Evolutionary conservation across 1,140 invertebrate species (phyloP).

Genomic region (Apis florea): DNA sequence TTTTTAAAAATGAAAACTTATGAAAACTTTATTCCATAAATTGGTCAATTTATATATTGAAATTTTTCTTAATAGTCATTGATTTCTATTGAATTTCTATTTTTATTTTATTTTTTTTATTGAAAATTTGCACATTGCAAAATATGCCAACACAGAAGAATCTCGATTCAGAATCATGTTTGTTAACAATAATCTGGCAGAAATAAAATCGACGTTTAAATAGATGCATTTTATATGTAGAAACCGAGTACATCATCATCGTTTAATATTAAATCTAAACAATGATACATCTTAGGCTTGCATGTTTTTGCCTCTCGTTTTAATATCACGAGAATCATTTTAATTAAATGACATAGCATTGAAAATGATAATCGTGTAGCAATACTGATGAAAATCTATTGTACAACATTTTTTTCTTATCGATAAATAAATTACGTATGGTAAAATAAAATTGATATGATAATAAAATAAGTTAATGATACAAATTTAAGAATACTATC

Average conservation of each 20-base stretch:
- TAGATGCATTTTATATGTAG: constrained; percentile 40
- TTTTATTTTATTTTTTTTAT: no score
- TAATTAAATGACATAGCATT: neutral
- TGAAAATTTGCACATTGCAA: constrained; percentile 4
- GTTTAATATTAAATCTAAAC: constrained; percentile 49
- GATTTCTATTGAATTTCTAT: neutral
- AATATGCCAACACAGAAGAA: neutral
- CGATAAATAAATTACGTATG: neutral
- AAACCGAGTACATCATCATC: constrained; percentile 51
- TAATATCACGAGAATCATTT: constrained; percentile 12
- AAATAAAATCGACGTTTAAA: constrained; percentile 49
- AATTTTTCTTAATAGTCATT: neutral
- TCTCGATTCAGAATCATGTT: neutral
- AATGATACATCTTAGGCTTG: neutral
- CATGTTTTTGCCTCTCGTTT: neutral
- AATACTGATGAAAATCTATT: neutral
- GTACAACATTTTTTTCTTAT: neutral
- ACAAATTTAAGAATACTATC: no score
- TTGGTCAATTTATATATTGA: neutral
- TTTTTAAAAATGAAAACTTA: no score
- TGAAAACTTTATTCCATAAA: neutral
- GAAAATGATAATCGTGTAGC: neutral
- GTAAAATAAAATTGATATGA: neutral
- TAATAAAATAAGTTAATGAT: neutral
- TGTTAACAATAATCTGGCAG: constrained; percentile 51